Base-by-base conservation (phyloP, 2,113 vertebrate species). In the Rostratula benghalensis region DNA sequence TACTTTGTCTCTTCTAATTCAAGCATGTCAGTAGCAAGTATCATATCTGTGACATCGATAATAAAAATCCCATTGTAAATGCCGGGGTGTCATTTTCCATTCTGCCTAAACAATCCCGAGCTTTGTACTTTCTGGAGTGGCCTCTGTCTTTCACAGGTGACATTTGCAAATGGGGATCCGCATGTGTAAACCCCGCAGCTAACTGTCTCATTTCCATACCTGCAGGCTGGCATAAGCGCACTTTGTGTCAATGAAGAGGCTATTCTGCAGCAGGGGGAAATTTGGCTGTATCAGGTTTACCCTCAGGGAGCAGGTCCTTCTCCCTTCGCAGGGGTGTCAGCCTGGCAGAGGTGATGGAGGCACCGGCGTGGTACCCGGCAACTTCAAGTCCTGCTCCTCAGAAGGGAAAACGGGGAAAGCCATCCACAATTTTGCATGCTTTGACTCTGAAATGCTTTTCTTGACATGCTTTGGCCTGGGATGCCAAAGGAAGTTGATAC, bases 1-100 rank as follows among this genome's bases (percentile, higher is more conserved):
- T 95, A 96, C 96, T 96, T 97, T 97, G 96, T 97, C 95, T 97
- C 95, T 96, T 94, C 95, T 94, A 97, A 97, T 97, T 97, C 95
- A 97, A 97, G 95, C 96, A 97, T 96, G 96, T 95, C 96, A 93
- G 94, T 41, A 90, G 94, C 90, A 96, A 95, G 95, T 96, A 95
- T 96, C 94, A 96, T 96, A 96, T 95, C 95, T 96, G 95, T 91
- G 95, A 91, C 95, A 96, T 96, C 2, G 92, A 94, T 94, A 95
- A 97, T 95, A 97, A 96, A 95, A 97, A 97, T 96, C 95, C 95
- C 94, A 97, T 97, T 97, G 96, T 97, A 94, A 96, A 93, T 80
- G 94, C 84, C 3, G 14, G 95, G 93, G 96, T 97, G 94, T 97
- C 96, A 94, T 85, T 97, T 97, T 97, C 92, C 96, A 94, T 95